Percentiles rank a stretch among this genome's conserved stretches.
phyloP scores from a whole-genome alignment of 2,797 vertebrate species.

The Nyctalus aviator region DNA sequence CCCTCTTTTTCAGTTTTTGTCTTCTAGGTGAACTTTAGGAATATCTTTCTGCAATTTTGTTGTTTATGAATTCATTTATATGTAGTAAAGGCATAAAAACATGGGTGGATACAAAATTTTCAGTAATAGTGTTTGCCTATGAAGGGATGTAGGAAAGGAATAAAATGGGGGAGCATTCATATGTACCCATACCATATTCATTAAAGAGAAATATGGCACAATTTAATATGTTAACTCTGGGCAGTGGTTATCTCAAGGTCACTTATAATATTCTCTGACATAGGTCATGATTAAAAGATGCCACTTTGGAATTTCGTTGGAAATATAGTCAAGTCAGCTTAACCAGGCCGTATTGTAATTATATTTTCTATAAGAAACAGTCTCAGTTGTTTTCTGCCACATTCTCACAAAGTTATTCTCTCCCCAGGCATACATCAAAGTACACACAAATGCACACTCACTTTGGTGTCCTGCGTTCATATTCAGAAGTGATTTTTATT shows the following conservation, averaged over 20 bases:
- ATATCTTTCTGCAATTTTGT: background rate
- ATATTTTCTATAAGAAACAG: background rate
- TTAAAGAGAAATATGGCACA: background rate
- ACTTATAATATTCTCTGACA: slow-evolving; percentile 16
- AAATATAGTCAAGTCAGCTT: background rate
- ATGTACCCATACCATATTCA: background rate
- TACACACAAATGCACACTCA: background rate
- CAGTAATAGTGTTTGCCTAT: background rate
- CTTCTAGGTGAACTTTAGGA: slow-evolving; percentile 29
- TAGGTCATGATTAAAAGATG: slow-evolving; percentile 21
- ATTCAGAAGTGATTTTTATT: slow-evolving; percentile 23
- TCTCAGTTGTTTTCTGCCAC: background rate
- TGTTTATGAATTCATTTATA: background rate
- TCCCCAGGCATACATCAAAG: background rate
- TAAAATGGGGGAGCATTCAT: background rate
- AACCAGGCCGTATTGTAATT: background rate
- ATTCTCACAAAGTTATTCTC: background rate
- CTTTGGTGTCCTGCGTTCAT: slow-evolving; percentile 2
- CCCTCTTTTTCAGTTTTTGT: background rate
- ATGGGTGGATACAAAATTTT: background rate
- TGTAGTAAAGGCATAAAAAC: background rate
- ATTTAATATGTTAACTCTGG: background rate
- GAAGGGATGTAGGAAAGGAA: background rate
- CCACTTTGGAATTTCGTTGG: background rate
- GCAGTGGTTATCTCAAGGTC: background rate